phyloP scores from a whole-genome alignment of 2,888 invertebrate genomes.

The Ichneumon xanthorius region DNA sequence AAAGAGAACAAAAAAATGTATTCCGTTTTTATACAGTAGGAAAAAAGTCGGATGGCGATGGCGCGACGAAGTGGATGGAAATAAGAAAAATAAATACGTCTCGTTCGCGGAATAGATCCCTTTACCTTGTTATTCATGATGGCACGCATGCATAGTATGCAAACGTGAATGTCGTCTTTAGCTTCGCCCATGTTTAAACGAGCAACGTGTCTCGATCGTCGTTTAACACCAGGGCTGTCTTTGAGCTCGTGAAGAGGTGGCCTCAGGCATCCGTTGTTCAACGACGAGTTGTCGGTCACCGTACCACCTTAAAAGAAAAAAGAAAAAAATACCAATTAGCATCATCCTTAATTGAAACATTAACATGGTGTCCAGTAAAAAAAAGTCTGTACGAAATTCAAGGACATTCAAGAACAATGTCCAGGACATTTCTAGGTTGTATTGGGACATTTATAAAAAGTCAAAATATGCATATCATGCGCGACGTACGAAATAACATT shows the following conservation, averaged over 20 bases:
- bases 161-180: constrained; percentile 99
- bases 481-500: too few species aligned
- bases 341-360: not conserved
- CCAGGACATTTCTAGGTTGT: too few species aligned
- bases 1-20: constrained; percentile 77
- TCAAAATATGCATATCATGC: too few species aligned
- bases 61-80: not conserved
- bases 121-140: constrained; percentile 99
- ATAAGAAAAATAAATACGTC: constrained; percentile 20
- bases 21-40: constrained; percentile 26
- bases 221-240: constrained; percentile 90
- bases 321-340: not conserved
- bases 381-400: too few species aligned
- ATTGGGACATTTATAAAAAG: too few species aligned
- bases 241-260: constrained; percentile 87
- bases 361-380: too few species aligned
- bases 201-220: constrained; percentile 93
- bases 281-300: constrained; percentile 78
- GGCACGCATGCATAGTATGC: constrained; percentile 99
- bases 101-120: constrained; percentile 48
- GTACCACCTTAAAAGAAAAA: constrained; percentile 62
- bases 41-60: constrained; percentile 6
- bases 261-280: constrained; percentile 84
- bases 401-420: too few species aligned
- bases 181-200: constrained; percentile 97